These are phyloP conservation scores for Synergus umbraculus DNA, from an alignment of 2,888 invertebrate species.

Conservation along the genomic window DNA sequence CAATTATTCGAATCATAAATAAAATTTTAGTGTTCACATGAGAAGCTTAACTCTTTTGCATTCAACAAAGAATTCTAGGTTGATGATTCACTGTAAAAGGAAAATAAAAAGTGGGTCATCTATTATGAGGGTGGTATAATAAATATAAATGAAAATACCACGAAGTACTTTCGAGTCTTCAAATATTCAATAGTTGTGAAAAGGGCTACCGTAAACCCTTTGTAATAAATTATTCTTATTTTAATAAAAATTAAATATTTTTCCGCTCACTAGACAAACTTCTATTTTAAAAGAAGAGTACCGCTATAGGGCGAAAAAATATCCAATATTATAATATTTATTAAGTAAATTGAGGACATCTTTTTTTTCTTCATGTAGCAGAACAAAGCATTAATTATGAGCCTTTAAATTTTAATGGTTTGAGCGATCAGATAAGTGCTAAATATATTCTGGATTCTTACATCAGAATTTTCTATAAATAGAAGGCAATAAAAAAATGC, in stretches of 20 bases:
- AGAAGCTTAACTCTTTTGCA: background rate
- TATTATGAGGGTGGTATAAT: background rate
- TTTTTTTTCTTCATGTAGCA: background rate
- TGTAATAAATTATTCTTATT: background rate
- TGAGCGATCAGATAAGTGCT: too few species aligned
- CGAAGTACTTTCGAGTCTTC: background rate
- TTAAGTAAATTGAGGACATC: too few species aligned
- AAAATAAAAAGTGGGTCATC: slow-evolving; percentile 16
- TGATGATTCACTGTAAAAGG: background rate
- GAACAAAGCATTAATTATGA: background rate
- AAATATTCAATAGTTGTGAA: too few species aligned
- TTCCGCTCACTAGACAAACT: too few species aligned
- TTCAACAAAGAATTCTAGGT: background rate
- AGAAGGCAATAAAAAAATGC: background rate
- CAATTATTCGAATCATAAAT: background rate
- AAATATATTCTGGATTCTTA: too few species aligned
- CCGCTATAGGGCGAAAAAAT: too few species aligned
- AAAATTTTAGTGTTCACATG: background rate
- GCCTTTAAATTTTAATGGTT: too few species aligned
- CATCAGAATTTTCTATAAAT: too few species aligned
- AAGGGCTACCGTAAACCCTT: too few species aligned
- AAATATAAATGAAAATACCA: background rate
- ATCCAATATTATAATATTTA: too few species aligned
- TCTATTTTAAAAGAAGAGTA: too few species aligned
- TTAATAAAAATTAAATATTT: background rate